Percentiles rank a stretch among this genome's conserved stretches.
Evolutionary conservation across 2,113 vertebrate genomes (phyloP).

Genomic region (Pheucticus melanocephalus): DNA sequence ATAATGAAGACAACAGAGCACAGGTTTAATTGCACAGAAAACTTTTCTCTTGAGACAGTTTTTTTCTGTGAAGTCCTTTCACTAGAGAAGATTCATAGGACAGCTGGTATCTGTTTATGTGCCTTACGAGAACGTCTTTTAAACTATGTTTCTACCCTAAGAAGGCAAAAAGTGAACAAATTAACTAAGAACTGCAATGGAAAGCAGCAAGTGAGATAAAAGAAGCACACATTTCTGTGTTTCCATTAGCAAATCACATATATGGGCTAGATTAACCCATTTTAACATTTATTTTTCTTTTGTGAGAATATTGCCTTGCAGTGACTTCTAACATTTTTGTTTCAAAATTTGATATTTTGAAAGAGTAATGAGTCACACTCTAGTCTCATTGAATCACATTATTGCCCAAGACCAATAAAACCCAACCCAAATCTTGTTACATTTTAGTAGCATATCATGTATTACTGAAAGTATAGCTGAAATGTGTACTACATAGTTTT

Average conservation of each 20-base stretch:
- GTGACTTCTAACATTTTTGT: neutral
- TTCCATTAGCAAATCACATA: neutral
- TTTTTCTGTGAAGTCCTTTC: neutral
- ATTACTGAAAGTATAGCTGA: neutral
- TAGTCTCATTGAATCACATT: neutral
- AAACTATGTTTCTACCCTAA: neutral
- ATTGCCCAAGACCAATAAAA: neutral
- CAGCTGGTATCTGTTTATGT: neutral
- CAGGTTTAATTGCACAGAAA: neutral
- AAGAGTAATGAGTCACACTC: neutral
- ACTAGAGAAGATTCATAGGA: neutral
- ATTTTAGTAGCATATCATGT: neutral
- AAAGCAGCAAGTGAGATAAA: neutral
- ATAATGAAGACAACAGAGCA: neutral
- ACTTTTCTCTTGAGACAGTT: neutral
- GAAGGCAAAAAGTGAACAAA: neutral
- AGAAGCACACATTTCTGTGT: fast-evolving
- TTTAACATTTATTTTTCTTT: neutral
- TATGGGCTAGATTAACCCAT: neutral
- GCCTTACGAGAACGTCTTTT: neutral
- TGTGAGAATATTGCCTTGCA: neutral
- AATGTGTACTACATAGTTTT: neutral
- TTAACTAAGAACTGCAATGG: neutral
- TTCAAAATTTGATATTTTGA: neutral
- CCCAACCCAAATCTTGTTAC: fast-evolving